A percentile compares a stretch with the other conserved stretches of the same genome.
Evolutionary conservation across 2,888 invertebrate species (phyloP).

Genomic region (Drosophila acutilabella): DNA sequence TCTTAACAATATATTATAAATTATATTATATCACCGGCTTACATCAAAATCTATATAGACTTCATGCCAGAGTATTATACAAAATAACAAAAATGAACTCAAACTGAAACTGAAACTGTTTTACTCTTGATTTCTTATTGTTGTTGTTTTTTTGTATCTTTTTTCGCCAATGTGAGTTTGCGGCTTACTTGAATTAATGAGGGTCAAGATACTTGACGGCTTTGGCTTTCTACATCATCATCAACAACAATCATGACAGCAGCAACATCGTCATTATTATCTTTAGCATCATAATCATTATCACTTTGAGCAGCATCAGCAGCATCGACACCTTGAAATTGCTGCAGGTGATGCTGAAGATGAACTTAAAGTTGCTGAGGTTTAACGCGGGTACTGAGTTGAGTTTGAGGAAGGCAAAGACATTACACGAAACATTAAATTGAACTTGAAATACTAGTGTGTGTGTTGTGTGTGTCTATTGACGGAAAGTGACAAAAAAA

Average conservation of each 20-base stretch:
- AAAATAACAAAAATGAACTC: constrained; percentile 6
- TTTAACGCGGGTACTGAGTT: constrained; percentile 10
- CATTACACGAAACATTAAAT: constrained; percentile 7
- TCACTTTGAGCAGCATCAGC: constrained; percentile 24
- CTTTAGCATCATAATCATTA: neutral
- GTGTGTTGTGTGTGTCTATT: constrained; percentile 1
- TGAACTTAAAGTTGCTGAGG: constrained; percentile 3
- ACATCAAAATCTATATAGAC: too few relatives aligned
- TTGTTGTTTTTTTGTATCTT: constrained; percentile 5
- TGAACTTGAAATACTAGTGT: constrained; percentile 28
- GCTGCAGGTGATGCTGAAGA: constrained; percentile 51
- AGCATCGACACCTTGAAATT: constrained; percentile 59
- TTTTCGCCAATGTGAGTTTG: constrained; percentile 49
- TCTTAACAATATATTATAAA: too few relatives aligned
- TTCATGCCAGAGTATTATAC: neutral
- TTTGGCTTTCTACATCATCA: constrained; percentile 58
- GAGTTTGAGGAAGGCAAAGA: constrained; percentile 23
- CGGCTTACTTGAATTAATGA: constrained; percentile 77
- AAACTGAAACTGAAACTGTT: constrained; percentile 55
- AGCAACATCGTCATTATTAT: neutral
- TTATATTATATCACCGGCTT: too few relatives aligned
- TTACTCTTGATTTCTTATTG: constrained; percentile 5
- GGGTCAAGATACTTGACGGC: constrained; percentile 74
- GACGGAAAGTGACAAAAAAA: constrained; percentile 6
- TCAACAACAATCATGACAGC: constrained; percentile 12